Conservation (phyloP, 2,113 vertebrate species). For the Myrmecobius fasciatus region DNA sequence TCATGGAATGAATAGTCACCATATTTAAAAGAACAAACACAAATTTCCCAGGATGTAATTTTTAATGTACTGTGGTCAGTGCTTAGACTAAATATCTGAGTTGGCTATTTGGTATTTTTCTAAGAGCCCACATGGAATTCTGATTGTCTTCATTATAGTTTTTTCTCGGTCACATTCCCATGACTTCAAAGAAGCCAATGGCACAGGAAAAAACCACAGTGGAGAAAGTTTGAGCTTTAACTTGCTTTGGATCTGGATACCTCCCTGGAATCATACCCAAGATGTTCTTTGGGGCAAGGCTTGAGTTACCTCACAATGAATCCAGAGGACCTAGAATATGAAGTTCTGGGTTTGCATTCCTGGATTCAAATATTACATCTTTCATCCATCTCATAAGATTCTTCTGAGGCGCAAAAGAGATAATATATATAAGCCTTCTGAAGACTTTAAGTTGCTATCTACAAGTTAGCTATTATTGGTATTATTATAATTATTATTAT, state of each 20-base stretch:
- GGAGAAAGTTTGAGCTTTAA: not conserved
- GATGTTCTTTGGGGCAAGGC: not conserved
- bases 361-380: not conserved
- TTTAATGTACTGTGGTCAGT: conserved; percentile 35
- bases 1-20: conserved; percentile 48
- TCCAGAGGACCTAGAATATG: not conserved
- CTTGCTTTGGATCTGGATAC: not conserved
- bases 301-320: not conserved
- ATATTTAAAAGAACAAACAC: conserved; percentile 72
- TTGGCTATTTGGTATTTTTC: conserved; percentile 59
- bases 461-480: not conserved
- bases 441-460: not conserved
- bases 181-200: conserved; percentile 44
- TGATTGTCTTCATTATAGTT: conserved; percentile 28
- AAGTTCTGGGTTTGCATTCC: not conserved
- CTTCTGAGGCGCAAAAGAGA: not conserved
- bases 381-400: not conserved
- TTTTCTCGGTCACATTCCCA: conserved; percentile 37
- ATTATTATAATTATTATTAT: not conserved
- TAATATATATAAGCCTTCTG: not conserved
- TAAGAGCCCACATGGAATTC: conserved; percentile 45
- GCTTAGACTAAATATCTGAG: conserved; percentile 58
- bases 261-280: not conserved
- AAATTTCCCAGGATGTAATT: conserved; percentile 63
- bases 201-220: conserved; percentile 27